Percentiles rank a stretch among this genome's conserved stretches.
These are phyloP conservation scores for Chelon labrosus DNA, from an alignment of 2,797 vertebrate genomes.

Conservation along the genomic window DNA sequence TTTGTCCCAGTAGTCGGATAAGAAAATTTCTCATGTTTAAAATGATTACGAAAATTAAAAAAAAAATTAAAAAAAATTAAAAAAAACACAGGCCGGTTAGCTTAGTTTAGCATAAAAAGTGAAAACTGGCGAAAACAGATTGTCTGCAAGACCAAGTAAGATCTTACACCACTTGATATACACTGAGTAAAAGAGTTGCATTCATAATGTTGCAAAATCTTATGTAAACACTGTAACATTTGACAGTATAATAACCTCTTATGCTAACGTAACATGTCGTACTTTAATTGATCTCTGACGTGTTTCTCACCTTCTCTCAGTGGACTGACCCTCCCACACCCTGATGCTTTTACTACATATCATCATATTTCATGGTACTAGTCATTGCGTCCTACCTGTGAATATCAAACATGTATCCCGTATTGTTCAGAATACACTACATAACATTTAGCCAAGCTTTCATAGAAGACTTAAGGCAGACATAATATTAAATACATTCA, in stretches of 20 bases:
- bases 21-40: background rate
- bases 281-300: conserved; percentile 21
- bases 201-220: conserved; percentile 22
- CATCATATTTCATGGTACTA: background rate
- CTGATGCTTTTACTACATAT: conserved; percentile 6
- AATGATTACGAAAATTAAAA: too few species aligned
- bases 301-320: conserved; percentile 7
- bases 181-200: conserved; percentile 22
- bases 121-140: background rate
- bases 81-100: background rate
- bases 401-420: background rate
- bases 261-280: conserved; percentile 37
- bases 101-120: background rate
- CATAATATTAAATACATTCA: conserved; percentile 55
- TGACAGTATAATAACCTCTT: conserved; percentile 22
- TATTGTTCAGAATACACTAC: conserved; percentile 14
- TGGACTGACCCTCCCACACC: background rate
- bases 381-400: background rate
- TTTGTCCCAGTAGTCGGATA: background rate
- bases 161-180: conserved; percentile 39
- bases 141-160: conserved; percentile 24
- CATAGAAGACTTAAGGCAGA: conserved; percentile 51
- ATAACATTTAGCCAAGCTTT: background rate
- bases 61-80: background rate
- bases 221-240: conserved; percentile 45